A percentile compares a stretch with the other conserved stretches of the same genome.
phyloP scores from a whole-genome alignment of 2,797 vertebrate genomes.

The Triplophysa yarkandensis region DNA sequence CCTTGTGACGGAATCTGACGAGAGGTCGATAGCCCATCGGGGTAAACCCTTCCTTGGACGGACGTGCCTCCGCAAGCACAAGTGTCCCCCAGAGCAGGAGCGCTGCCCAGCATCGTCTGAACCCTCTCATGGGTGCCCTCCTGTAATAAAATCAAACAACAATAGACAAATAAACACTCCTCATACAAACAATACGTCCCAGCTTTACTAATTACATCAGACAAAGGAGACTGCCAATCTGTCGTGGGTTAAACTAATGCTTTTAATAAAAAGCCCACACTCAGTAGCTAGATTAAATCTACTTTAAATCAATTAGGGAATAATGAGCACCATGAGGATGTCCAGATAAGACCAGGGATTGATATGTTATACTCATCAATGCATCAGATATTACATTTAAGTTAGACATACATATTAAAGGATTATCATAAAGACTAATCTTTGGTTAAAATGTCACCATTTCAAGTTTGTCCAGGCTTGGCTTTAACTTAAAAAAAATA shows the following conservation, averaged over 20 bases:
- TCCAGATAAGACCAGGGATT: conserved; percentile 72
- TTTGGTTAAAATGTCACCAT: too few species aligned
- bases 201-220: conserved; percentile 69
- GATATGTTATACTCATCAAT: conserved; percentile 66
- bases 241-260: conserved; percentile 68
- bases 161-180: conserved; percentile 48
- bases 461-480: too few species aligned
- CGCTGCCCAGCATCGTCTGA: conserved; percentile 75
- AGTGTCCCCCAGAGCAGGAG: conserved; percentile 78
- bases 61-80: conserved; percentile 76
- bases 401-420: too few species aligned
- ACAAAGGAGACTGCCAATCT: conserved; percentile 66
- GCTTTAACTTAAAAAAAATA: too few species aligned
- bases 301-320: conserved; percentile 72
- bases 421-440: too few species aligned
- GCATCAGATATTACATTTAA: conserved; percentile 61
- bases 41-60: conserved; percentile 77
- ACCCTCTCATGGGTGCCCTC: conserved; percentile 80
- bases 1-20: conserved; percentile 92
- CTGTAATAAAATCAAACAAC: conserved; percentile 74
- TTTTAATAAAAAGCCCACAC: conserved; percentile 70
- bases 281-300: conserved; percentile 72
- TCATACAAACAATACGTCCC: conserved; percentile 68
- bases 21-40: conserved; percentile 80
- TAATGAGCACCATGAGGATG: conserved; percentile 68